Conservation (phyloP, 1,140 invertebrate genomes). For the Magallana gigas region DNA sequence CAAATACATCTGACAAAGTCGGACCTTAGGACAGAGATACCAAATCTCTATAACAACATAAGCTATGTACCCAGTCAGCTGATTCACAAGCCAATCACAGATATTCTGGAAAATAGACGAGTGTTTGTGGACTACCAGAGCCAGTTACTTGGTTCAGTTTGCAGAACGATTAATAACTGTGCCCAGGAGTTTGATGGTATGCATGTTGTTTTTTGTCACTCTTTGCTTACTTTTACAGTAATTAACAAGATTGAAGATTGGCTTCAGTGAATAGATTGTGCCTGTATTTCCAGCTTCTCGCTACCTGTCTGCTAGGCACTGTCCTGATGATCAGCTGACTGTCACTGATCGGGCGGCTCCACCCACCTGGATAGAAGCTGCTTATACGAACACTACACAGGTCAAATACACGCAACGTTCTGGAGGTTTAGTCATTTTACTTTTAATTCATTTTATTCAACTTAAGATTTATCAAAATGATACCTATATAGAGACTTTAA, state of each 20-base stretch:
- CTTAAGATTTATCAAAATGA: no score
- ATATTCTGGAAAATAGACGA: slow-evolving; percentile 35
- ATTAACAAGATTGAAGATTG: no score
- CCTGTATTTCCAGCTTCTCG: slow-evolving; percentile 27
- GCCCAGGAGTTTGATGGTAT: slow-evolving; percentile 6
- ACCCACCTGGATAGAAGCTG: slow-evolving; percentile 29
- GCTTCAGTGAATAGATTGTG: no score
- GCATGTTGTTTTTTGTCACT: not conserved
- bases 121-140: slow-evolving; percentile 47
- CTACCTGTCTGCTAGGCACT: slow-evolving; percentile 10
- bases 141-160: slow-evolving; percentile 38
- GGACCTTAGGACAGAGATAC: slow-evolving; percentile 32
- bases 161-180: slow-evolving; percentile 33
- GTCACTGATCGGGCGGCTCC: slow-evolving; percentile 31
- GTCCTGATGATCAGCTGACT: slow-evolving; percentile 26
- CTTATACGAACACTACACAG: slow-evolving; percentile 16
- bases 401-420: not conserved
- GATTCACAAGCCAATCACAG: slow-evolving; percentile 44
- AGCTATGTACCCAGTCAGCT: not conserved
- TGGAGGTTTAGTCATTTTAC: not conserved
- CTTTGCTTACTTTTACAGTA: not conserved
- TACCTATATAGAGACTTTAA: slow-evolving; percentile 3
- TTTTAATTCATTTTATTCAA: no score
- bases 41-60: slow-evolving; percentile 29
- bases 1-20: slow-evolving; percentile 43